Evolutionary conservation across 2,888 invertebrate genomes (phyloP), one percentile per base, ranked within the genome.

Genomic region (Dyspetes luteomarginatus): DNA sequence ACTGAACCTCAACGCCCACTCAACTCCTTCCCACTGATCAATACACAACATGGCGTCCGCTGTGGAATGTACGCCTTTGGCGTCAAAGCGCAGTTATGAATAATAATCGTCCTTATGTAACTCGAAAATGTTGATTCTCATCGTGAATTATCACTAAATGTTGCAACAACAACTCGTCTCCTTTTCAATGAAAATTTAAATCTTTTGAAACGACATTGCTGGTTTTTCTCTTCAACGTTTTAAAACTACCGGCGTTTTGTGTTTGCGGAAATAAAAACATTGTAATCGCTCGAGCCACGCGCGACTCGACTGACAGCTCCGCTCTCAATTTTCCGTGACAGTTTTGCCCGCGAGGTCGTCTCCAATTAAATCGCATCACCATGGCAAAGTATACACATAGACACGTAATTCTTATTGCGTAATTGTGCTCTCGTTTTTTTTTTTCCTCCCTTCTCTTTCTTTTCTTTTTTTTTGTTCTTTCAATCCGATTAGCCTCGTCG

Each of bases 361-460:
- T 45, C 28, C 60, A 30, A 72, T 56, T 52, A 65, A 78, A 81
- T 56, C 83, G 24, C 86, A 85, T 89, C 89, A 89, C 84, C 86
- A 91, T 91, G 91, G 91, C 91, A 87, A 91, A 91, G 91, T 91
- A 91, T 83, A 91, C 43, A 67, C 56, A 91, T 50, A 60, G 50
- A 82, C 67, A 78, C 73, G 65, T 60, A 69, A 36, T 74, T 80
- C 82, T 78, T 62, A 82, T 89, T 88, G 87, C 87, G 87, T 89
- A 88, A 89, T 87, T 67, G 41, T 67, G 22, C 19, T 48, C 36
- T 65, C n/a, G n/a, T n/a, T n/a, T n/a, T n/a, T n/a, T n/a, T n/a
- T n/a, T n/a, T n/a, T n/a, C n/a, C n/a, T n/a, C n/a, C n/a, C n/a
- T n/a, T n/a, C n/a, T n/a, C n/a, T n/a, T n/a, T n/a, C n/a, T n/a